Evolutionary conservation across 92 coral and sea anemone species (phyloP).

Genomic region (Montipora capitata): DNA sequence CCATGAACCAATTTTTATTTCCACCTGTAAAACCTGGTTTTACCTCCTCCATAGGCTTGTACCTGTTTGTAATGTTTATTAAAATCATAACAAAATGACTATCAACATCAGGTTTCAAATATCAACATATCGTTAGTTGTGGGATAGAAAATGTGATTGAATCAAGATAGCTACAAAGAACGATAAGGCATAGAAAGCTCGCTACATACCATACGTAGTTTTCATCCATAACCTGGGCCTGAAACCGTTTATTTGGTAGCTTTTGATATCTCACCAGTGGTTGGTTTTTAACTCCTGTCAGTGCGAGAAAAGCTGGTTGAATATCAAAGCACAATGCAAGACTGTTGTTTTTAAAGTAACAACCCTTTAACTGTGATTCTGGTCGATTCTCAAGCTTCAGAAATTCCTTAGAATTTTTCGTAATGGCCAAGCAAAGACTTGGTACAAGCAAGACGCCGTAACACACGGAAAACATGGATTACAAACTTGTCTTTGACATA

Average conservation of each 20-base stretch:
- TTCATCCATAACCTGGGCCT: slow-evolving; percentile 22
- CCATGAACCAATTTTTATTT: too few species aligned
- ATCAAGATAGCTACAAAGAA: too few species aligned
- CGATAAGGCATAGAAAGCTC: background rate
- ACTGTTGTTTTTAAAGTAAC: slow-evolving; percentile 26
- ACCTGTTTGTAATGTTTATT: too few species aligned
- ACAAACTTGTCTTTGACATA: background rate
- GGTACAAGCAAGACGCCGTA: background rate
- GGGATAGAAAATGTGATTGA: too few species aligned
- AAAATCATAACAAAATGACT: too few species aligned
- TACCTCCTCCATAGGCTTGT: too few species aligned
- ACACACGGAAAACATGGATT: too few species aligned
- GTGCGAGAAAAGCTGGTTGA: slow-evolving; percentile 11
- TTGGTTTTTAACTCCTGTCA: slow-evolving; percentile 15
- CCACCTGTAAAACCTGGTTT: too few species aligned
- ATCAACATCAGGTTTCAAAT: too few species aligned
- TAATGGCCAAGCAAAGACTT: background rate
- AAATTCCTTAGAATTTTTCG: background rate
- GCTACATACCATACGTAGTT: slow-evolving; percentile 26
- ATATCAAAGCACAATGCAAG: slow-evolving; percentile 52
- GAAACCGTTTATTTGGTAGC: background rate
- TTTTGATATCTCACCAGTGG: slow-evolving; percentile 9
- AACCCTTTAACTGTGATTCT: slow-evolving; percentile 37
- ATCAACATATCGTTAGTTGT: too few species aligned
- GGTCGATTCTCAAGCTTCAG: slow-evolving; percentile 23